Percentiles rank a stretch among this genome's conserved stretches.
Conservation (phyloP, 2,113 vertebrate genomes). For the Hypocryptadius cinnamomeus region DNA sequence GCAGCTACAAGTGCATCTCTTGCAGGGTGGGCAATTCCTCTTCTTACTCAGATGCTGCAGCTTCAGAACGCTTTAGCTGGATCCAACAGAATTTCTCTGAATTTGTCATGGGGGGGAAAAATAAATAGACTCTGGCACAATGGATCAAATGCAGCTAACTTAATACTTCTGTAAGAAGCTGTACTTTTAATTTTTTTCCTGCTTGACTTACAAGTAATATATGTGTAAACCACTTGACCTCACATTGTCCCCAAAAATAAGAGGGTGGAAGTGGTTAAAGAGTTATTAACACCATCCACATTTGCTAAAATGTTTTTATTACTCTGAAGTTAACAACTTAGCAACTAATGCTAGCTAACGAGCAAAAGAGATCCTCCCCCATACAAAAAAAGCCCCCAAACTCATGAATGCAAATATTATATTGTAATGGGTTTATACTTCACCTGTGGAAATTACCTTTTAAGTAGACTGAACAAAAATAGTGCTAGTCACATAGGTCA, state of each 20-base stretch:
- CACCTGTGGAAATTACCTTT: background rate
- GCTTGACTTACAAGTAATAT: background rate
- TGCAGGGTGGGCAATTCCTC: background rate
- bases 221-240: background rate
- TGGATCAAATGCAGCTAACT: background rate
- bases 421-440: background rate
- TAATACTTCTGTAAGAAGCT: background rate
- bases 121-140: background rate
- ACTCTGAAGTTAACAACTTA: background rate
- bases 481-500: background rate
- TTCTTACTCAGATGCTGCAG: background rate
- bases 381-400: background rate
- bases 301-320: background rate
- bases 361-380: background rate
- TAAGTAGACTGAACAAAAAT: background rate
- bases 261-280: conserved; percentile 11
- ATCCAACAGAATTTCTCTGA: background rate
- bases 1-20: background rate
- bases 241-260: background rate
- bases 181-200: background rate
- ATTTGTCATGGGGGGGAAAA: background rate
- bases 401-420: background rate
- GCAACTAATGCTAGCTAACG: background rate
- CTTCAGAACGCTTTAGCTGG: background rate
- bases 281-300: background rate